Conservation (phyloP, 2,888 invertebrate species). For the Cephus runcator region DNA sequence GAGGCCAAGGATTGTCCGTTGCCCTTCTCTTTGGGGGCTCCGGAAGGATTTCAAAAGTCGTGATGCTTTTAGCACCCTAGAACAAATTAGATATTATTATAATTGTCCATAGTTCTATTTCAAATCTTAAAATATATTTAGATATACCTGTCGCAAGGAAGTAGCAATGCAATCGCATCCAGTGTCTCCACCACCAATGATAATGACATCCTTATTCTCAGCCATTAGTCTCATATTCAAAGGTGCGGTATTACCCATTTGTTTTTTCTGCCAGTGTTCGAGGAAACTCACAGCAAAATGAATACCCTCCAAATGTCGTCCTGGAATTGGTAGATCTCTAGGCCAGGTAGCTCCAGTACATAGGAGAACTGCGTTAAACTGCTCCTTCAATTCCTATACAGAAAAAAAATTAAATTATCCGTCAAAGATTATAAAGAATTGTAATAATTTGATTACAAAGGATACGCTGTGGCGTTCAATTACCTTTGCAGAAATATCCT, state of each 20-base stretch:
- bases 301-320: conserved; percentile 90
- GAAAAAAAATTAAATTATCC: neutral
- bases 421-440: neutral
- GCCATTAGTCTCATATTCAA: conserved; percentile 74
- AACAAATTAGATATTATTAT: conserved; percentile 16
- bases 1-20: conserved; percentile 97
- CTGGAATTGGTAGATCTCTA: conserved; percentile 86
- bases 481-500: conserved; percentile 83
- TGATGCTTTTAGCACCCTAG: conserved; percentile 91
- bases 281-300: conserved; percentile 98
- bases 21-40: conserved; percentile 85
- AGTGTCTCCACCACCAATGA: conserved; percentile 89
- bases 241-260: conserved; percentile 75
- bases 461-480: neutral
- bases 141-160: conserved; percentile 79
- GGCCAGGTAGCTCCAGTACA: conserved; percentile 98
- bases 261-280: conserved; percentile 96
- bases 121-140: neutral
- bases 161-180: conserved; percentile 99
- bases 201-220: conserved; percentile 92
- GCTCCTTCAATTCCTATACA: conserved; percentile 47
- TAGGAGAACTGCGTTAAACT: conserved; percentile 83
- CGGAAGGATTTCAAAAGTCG: conserved; percentile 97
- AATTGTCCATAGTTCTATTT: neutral
- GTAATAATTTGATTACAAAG: neutral